Evolutionary conservation across 2,113 vertebrate genomes (phyloP).

Genomic region (Erythrocercus mccallii): DNA sequence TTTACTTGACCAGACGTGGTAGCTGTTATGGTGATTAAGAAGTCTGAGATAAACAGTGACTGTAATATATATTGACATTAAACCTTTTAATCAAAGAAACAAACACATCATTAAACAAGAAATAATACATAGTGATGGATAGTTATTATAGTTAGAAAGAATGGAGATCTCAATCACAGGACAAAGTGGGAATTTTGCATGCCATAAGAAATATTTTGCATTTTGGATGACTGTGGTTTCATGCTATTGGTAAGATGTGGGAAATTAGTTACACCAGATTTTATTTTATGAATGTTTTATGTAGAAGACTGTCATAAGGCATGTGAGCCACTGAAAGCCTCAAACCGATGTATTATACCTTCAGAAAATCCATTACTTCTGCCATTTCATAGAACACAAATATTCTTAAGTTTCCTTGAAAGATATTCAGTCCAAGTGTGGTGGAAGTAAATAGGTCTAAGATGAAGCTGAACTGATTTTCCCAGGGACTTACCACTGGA

Average conservation of each 20-base stretch:
- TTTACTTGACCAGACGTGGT: slow-evolving; percentile 37
- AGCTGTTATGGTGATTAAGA: background rate
- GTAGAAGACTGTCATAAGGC: background rate
- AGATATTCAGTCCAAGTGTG: background rate
- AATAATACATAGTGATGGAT: background rate
- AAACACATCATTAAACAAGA: slow-evolving; percentile 17
- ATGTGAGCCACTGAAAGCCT: background rate
- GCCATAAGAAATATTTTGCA: background rate
- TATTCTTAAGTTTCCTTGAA: background rate
- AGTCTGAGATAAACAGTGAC: background rate
- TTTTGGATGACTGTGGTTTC: background rate
- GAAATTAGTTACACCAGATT: background rate
- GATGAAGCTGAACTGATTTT: background rate
- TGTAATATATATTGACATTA: background rate
- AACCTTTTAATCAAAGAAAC: slow-evolving; percentile 30
- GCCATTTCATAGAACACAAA: background rate
- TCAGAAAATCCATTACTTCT: background rate
- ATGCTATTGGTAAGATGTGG: background rate
- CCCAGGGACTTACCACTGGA: background rate
- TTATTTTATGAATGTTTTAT: background rate
- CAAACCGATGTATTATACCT: background rate
- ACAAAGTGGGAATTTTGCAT: background rate
- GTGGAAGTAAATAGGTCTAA: background rate
- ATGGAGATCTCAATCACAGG: background rate
- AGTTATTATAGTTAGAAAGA: background rate